Conservation (phyloP, 1,140 invertebrate species). For the Drosophila repletoides region DNA sequence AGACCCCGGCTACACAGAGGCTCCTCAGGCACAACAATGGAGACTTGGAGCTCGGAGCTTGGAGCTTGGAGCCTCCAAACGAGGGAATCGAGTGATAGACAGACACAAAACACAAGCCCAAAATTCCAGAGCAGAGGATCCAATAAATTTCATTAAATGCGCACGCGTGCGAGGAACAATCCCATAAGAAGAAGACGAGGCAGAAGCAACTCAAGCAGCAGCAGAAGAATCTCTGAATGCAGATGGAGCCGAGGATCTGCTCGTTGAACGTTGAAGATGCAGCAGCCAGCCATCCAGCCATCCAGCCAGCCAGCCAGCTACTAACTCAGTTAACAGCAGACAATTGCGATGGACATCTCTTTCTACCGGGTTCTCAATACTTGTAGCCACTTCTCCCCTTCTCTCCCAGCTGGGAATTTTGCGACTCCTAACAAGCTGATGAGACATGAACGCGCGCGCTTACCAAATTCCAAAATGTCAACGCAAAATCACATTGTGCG, state of each 20-base stretch:
- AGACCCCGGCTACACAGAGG: too few relatives aligned
- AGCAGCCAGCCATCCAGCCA: too few relatives aligned
- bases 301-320: too few relatives aligned
- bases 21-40: slow-evolving; percentile 75
- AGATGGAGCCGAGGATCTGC: slow-evolving; percentile 32
- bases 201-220: not conserved
- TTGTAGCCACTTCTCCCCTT: not conserved
- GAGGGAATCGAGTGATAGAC: slow-evolving; percentile 61
- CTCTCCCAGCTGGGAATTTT: slow-evolving; percentile 6
- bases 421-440: slow-evolving; percentile 77
- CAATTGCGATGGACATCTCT: slow-evolving; percentile 76
- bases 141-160: slow-evolving; percentile 81
- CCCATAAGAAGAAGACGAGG: not conserved
- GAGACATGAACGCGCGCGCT: slow-evolving; percentile 80
- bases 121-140: slow-evolving; percentile 75
- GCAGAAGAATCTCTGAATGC: too few relatives aligned
- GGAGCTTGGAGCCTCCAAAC: slow-evolving; percentile 9
- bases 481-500: slow-evolving; percentile 80
- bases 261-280: too few relatives aligned
- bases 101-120: slow-evolving; percentile 77
- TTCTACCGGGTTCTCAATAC: slow-evolving; percentile 10
- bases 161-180: slow-evolving; percentile 74
- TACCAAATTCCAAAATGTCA: slow-evolving; percentile 81
- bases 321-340: slow-evolving; percentile 74
- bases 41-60: too few relatives aligned